Evolutionary conservation across 2,888 invertebrate species (phyloP).

Genomic region (Lithophane leautieri): DNA sequence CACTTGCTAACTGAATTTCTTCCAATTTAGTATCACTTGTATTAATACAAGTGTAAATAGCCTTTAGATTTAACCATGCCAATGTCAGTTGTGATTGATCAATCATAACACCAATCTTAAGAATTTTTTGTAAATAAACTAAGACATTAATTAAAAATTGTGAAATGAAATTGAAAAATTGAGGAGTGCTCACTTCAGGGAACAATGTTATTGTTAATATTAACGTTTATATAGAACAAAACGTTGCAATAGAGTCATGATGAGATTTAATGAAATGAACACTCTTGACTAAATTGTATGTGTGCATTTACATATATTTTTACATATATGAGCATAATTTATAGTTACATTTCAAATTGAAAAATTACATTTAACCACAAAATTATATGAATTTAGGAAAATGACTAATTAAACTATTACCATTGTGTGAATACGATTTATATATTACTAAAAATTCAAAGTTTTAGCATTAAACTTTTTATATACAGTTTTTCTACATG

Average conservation of each 20-base stretch:
- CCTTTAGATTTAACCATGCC: slow-evolving; percentile 24
- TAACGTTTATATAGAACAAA: slow-evolving; percentile 58
- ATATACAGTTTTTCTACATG: slow-evolving; percentile 82
- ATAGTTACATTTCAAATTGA: slow-evolving; percentile 61
- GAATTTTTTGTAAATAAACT: slow-evolving; percentile 14
- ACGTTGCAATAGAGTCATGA: slow-evolving; percentile 59
- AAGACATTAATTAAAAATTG: slow-evolving; percentile 69
- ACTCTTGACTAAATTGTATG: slow-evolving; percentile 59
- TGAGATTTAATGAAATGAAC: slow-evolving; percentile 68
- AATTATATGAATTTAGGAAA: slow-evolving; percentile 62
- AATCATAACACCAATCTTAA: slow-evolving; percentile 26
- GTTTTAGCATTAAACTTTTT: slow-evolving; percentile 76
- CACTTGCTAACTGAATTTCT: slow-evolving; percentile 19
- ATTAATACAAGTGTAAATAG: slow-evolving; percentile 47
- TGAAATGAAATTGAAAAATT: slow-evolving; percentile 68
- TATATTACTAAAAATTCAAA: slow-evolving; percentile 67
- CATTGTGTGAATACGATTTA: slow-evolving; percentile 72
- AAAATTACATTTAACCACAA: slow-evolving; percentile 60
- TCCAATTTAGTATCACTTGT: slow-evolving; percentile 5
- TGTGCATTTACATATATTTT: slow-evolving; percentile 64
- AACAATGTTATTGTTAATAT: slow-evolving; percentile 74
- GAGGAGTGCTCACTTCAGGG: slow-evolving; percentile 81
- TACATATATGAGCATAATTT: slow-evolving; percentile 65
- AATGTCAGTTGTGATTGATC: slow-evolving; percentile 54
- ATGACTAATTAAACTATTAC: slow-evolving; percentile 56